Conservation (phyloP, 2,888 invertebrate genomes). For the Amblyteles armatorius region DNA sequence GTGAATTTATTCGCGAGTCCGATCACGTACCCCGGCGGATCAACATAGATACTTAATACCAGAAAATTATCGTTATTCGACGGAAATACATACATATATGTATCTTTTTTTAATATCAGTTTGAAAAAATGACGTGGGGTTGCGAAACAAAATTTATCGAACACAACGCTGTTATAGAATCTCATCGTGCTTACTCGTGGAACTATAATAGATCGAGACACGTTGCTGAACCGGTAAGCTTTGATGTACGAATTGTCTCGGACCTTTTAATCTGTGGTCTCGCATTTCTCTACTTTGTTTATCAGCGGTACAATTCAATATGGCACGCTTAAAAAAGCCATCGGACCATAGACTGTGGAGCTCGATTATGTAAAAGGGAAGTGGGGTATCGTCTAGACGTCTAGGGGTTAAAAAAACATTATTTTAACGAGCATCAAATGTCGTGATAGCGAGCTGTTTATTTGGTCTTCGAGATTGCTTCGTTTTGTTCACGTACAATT, state of each 20-base stretch:
- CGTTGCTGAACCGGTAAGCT: slow-evolving; percentile 46
- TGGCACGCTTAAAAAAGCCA: not conserved
- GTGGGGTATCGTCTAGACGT: not conserved
- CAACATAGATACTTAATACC: no score
- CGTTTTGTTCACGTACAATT: not conserved
- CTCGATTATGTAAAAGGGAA: not conserved
- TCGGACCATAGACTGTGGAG: not conserved
- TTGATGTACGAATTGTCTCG: not conserved
- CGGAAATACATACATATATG: not conserved
- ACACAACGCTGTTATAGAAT: slow-evolving; percentile 23
- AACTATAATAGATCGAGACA: slow-evolving; percentile 29
- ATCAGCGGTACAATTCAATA: not conserved
- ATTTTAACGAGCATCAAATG: not conserved
- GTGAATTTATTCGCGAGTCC: not conserved
- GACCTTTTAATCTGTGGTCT: not conserved
- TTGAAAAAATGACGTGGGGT: slow-evolving; percentile 63
- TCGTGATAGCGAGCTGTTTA: not conserved
- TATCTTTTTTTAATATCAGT: not conserved
- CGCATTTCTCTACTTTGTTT: not conserved
- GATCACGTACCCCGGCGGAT: no score
- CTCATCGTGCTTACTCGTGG: slow-evolving; percentile 20
- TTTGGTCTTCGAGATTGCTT: not conserved
- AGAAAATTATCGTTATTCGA: no score
- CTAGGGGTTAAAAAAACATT: not conserved
- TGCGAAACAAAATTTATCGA: slow-evolving; percentile 44